Conservation (phyloP, 2,113 vertebrate species). For the Poecile atricapillus region DNA sequence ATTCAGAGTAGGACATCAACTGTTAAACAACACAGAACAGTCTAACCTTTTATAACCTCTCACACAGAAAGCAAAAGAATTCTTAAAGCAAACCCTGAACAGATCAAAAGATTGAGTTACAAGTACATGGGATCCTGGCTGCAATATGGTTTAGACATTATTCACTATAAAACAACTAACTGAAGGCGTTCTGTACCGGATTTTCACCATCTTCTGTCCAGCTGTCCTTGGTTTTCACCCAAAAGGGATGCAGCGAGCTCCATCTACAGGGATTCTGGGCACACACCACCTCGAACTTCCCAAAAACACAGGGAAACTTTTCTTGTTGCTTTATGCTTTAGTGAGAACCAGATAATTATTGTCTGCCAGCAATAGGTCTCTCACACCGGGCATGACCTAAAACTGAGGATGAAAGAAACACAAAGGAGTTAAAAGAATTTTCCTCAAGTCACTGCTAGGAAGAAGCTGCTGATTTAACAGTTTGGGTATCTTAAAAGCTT, state of each 20-base stretch:
- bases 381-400: rapidly evolving
- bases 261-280: conserved; percentile 39
- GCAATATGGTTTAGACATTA: conserved; percentile 10
- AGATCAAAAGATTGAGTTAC: background rate
- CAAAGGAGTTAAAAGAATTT: background rate
- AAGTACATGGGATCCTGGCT: background rate
- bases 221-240: background rate
- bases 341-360: background rate
- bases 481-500: background rate
- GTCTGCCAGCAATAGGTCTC: background rate
- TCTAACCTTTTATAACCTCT: background rate
- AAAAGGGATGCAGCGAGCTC: conserved; percentile 19
- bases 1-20: background rate
- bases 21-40: background rate
- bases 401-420: background rate
- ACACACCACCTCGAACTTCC: background rate
- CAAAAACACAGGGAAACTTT: background rate
- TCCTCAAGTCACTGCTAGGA: background rate
- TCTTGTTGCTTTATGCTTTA: background rate
- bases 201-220: background rate
- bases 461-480: background rate
- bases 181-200: background rate
- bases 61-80: background rate
- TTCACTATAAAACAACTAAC: background rate
- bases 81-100: background rate